Percentiles rank a stretch among this genome's conserved stretches.
Evolutionary conservation across 2,888 invertebrate genomes (phyloP).

Genomic region (Lycophotia porphyrea): DNA sequence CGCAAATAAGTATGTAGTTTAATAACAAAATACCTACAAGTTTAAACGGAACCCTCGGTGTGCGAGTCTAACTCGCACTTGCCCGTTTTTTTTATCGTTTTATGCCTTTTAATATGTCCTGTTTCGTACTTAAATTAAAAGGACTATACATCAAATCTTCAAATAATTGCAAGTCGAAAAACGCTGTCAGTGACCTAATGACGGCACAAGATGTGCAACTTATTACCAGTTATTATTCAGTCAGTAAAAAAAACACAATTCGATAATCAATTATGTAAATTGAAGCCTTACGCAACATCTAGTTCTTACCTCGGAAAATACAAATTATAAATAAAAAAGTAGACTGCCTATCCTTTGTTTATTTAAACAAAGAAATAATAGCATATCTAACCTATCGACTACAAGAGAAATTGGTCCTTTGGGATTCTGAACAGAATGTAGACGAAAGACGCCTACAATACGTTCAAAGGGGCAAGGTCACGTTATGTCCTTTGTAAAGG

Average conservation of each 20-base stretch:
- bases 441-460: conserved; percentile 17
- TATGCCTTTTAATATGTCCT: no score
- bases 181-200: not conserved
- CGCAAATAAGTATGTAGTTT: no score
- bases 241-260: not conserved
- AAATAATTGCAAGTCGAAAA: not conserved
- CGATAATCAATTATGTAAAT: not conserved
- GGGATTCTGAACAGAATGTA: not conserved
- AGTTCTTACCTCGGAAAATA: not conserved
- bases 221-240: not conserved
- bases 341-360: conserved; percentile 1
- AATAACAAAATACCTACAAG: no score
- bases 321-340: not conserved
- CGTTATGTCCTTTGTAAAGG: conserved; percentile 7
- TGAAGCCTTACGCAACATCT: not conserved
- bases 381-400: not conserved
- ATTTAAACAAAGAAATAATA: conserved; percentile 17
- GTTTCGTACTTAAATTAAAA: not conserved
- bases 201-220: not conserved
- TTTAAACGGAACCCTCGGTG: no score
- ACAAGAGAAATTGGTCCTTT: conserved; percentile 5
- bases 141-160: not conserved
- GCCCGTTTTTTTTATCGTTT: no score
- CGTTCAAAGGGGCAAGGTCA: conserved; percentile 12
- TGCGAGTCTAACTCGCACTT: no score